phyloP scores from a whole-genome alignment of 2,888 invertebrate genomes.

The Athalia cordata region DNA sequence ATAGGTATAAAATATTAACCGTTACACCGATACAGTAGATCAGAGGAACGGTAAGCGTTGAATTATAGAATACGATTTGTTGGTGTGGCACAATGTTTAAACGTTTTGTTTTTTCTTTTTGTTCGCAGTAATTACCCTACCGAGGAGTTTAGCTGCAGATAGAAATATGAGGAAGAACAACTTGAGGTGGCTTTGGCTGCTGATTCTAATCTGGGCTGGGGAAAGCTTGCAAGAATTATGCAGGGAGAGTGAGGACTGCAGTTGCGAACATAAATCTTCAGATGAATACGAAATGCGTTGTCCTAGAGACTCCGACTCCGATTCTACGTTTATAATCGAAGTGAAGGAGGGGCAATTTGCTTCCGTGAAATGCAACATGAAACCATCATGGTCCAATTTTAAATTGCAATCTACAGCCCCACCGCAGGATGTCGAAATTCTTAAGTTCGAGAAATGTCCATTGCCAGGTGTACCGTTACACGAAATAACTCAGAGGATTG shows the following conservation, averaged over 20 bases:
- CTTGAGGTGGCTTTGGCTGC: background rate
- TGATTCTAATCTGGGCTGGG: slow-evolving; percentile 32
- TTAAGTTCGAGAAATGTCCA: slow-evolving; percentile 57
- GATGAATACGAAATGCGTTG: slow-evolving; percentile 56
- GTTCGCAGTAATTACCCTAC: slow-evolving; percentile 1
- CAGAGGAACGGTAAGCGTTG: too few species aligned
- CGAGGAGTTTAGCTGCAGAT: background rate
- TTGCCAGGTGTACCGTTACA: slow-evolving; percentile 55
- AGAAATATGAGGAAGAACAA: slow-evolving; percentile 14
- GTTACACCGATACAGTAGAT: too few species aligned
- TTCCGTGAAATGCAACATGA: slow-evolving; percentile 53
- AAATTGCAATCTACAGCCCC: slow-evolving; percentile 42
- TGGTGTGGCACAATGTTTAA: too few species aligned
- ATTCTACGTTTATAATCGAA: slow-evolving; percentile 53
- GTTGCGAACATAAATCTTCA: slow-evolving; percentile 3
- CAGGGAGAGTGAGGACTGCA: slow-evolving; percentile 20
- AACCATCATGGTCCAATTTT: slow-evolving; percentile 58
- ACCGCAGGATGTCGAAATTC: slow-evolving; percentile 25
- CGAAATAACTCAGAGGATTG: slow-evolving; percentile 54
- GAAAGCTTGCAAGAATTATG: slow-evolving; percentile 51
- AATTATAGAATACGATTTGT: too few species aligned
- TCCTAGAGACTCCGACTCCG: slow-evolving; percentile 30
- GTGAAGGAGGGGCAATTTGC: slow-evolving; percentile 52
- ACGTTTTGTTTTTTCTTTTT: background rate
- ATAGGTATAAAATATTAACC: too few species aligned